These are phyloP conservation scores for Phalacrocorax aristotelis DNA, from an alignment of 2,113 vertebrate genomes.

Conservation along the genomic window DNA sequence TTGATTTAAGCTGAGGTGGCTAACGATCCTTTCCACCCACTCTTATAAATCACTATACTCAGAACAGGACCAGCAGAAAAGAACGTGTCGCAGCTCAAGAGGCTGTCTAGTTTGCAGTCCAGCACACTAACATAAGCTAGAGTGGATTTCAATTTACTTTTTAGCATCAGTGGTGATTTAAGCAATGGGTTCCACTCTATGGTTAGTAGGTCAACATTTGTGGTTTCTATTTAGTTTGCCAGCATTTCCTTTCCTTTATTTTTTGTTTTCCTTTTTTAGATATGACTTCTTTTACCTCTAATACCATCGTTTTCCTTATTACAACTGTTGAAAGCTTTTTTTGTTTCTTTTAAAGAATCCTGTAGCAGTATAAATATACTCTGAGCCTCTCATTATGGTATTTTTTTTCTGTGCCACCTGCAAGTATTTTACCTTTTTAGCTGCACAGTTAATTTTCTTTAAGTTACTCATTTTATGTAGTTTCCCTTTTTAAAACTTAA, in stretches of 20 bases:
- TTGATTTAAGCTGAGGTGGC: not conserved
- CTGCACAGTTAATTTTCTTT: slow-evolving; percentile 25
- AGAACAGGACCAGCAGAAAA: not conserved
- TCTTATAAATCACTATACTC: not conserved
- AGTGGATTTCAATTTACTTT: slow-evolving; percentile 21
- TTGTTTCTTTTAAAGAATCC: slow-evolving; percentile 28
- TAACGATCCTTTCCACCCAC: not conserved
- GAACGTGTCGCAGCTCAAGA: not conserved
- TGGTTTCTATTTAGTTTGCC: no score
- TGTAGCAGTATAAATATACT: not conserved
- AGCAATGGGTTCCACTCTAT: no score
- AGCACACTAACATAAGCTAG: not conserved
- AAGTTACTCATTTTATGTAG: slow-evolving; percentile 22
- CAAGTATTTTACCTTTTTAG: slow-evolving; percentile 49
- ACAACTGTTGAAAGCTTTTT: slow-evolving; percentile 31
- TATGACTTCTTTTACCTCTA: slow-evolving; percentile 28
- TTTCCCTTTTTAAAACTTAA: slow-evolving; percentile 51
- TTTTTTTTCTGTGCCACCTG: slow-evolving; percentile 48
- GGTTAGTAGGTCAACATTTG: no score
- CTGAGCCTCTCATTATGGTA: slow-evolving; percentile 38
- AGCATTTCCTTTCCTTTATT: no score
- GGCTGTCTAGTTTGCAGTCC: not conserved
- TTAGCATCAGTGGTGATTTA: not conserved
- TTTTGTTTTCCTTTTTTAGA: not conserved
- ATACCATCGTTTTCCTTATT: slow-evolving; percentile 27